Conservation (phyloP, 2,113 vertebrate genomes). For the Epinephelus lanceolatus region DNA sequence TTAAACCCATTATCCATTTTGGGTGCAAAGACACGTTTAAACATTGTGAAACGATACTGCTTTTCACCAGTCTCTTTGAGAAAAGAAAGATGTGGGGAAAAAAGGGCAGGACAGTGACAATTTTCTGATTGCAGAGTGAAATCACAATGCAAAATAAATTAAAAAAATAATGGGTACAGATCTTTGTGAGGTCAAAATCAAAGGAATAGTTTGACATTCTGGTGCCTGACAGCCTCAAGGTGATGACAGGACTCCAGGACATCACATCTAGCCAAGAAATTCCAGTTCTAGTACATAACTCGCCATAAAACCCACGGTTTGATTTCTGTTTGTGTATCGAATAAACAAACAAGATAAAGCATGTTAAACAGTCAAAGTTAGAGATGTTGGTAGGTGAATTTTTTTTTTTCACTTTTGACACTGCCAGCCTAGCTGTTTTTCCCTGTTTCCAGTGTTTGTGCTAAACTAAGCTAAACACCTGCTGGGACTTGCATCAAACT, state of each 20-base stretch:
- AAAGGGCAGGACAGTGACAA: background rate
- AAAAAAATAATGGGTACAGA: background rate
- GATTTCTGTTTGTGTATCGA: background rate
- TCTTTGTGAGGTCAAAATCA: background rate
- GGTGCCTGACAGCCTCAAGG: background rate
- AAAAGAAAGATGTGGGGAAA: background rate
- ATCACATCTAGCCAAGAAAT: background rate
- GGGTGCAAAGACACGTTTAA: background rate
- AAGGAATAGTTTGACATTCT: background rate
- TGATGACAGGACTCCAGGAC: background rate
- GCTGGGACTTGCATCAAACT: background rate
- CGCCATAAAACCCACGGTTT: background rate
- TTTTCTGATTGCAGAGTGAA: background rate
- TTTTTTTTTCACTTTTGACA: background rate
- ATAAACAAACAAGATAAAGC: background rate
- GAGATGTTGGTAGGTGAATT: background rate
- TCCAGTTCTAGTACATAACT: background rate
- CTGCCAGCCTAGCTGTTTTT: background rate
- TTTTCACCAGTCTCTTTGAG: background rate
- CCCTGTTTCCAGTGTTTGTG: background rate
- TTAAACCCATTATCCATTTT: background rate
- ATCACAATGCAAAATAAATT: background rate
- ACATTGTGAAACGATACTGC: background rate
- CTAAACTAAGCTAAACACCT: background rate
- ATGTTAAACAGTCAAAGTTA: no score